Evolutionary conservation across 2,113 vertebrate genomes (phyloP).

Genomic region (Gadus chalcogrammus): DNA sequence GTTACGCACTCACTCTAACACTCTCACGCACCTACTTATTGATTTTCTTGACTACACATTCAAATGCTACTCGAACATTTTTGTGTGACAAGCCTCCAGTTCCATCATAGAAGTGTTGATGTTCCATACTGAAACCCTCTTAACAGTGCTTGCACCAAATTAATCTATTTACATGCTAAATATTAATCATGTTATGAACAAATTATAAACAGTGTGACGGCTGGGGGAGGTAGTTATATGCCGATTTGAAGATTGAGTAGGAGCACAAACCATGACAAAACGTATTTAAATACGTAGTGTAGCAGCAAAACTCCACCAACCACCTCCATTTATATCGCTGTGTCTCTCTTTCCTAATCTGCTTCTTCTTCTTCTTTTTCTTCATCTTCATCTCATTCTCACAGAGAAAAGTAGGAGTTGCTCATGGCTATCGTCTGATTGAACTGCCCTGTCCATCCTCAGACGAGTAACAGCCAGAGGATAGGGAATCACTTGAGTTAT

Average conservation of each 20-base stretch:
- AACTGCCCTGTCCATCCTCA: too few relatives aligned
- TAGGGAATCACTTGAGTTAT: too few relatives aligned
- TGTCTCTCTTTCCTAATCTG: neutral
- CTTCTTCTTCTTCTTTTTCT: neutral
- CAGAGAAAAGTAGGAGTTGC: too few relatives aligned
- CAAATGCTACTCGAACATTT: too few relatives aligned
- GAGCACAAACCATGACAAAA: conserved; percentile 39
- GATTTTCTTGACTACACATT: too few relatives aligned
- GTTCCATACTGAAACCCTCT: conserved; percentile 35
- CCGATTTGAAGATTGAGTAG: conserved; percentile 25
- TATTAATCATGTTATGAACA: conserved; percentile 39
- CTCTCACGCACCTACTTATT: too few relatives aligned
- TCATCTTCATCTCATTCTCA: neutral
- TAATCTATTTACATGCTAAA: conserved; percentile 45
- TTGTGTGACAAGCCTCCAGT: conserved; percentile 33
- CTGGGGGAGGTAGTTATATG: conserved; percentile 9
- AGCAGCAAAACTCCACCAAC: too few relatives aligned
- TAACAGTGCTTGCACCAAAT: conserved; percentile 39
- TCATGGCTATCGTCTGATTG: too few relatives aligned
- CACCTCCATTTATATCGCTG: neutral
- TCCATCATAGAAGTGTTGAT: conserved; percentile 26
- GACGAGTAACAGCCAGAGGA: too few relatives aligned
- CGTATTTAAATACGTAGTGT: neutral
- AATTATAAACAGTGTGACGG: conserved; percentile 53
- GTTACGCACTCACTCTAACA: too few relatives aligned